Evolutionary conservation across 2,797 vertebrate genomes (phyloP), one percentile per base, ranked within the genome.

Genomic region (Scarus forsteni): DNA sequence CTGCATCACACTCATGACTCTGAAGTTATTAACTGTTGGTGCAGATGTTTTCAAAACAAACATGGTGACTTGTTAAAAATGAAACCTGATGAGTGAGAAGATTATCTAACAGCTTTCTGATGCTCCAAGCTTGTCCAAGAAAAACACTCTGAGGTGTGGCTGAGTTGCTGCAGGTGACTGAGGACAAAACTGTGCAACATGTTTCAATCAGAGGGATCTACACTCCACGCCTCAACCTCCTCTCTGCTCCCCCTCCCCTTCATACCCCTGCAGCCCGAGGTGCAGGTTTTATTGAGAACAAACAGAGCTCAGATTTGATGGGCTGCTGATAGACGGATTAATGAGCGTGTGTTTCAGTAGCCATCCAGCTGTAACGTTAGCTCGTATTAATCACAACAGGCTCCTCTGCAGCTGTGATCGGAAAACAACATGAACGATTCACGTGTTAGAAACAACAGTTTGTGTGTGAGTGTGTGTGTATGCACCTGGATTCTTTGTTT

Each of bases 401-500:
- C 70, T 66, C 68, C 73, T 77, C 68, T 65, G 58, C 68, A n/a
- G 45, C 14, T 46, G 15, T 10, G 49, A 27, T 13, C 10, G 18
- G 27, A 18, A 50, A 50, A 50, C 18, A 50, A 7, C 71, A 18
- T 7, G 43, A 19, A 57, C 11, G 35, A 6, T 16, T 49, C 9
- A 10, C 16, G n/a, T 10, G 16, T 11, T 4, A 42, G 10, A 10
- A 42, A 42, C 40, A 42, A 5, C 3, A 44, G 10, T 13, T 12
- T 44, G 11, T 14, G 13, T 14, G 43, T 44, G 43, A 6, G 42
- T 14, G 59, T 10, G 35, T 74, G 56, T 70, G 70, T 42, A 2
- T 86, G 85, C 88, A 88, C 88, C 85, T 90, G 27, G 85, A 84
- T 73, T 76, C 84, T 83, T 72, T 89, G 73, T 86, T 89, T 86